Evolutionary conservation across 2,797 vertebrate genomes (phyloP), one percentile per base, ranked within the genome.

Genomic region (Gephyroberyx darwinii): DNA sequence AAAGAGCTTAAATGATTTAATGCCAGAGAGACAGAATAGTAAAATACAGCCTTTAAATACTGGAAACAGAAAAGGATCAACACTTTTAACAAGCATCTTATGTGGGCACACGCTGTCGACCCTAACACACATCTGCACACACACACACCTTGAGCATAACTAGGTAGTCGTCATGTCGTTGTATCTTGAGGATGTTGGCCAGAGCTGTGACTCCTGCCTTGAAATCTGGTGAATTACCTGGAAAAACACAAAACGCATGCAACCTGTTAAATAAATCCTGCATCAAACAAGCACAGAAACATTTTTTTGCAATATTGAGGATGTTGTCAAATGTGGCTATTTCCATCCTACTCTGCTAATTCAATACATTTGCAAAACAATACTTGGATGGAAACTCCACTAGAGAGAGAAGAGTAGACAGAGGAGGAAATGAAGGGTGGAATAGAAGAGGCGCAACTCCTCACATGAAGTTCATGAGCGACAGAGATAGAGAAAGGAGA

Each of bases 181-280:
- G 97, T 56, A 99, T 96, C 83, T 99, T 96, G 13, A 99, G 95
- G 59, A 98, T 95, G 86, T 97, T 98, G 13, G 96, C 93, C 78
- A 99, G 92, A 80, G 96, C 97, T 65, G 93, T 95, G 51, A 99
- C 96, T 5, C 98, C 98, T 35, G 97, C 96, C 92, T 99, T 99
- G 83, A 99, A 98, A 80, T 99, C 97, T 0, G 97, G 96, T 72
- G 96, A 98, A 82, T 93, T 94, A 75, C 95, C 98, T 99, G 74
- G 0, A 62, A 79, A 70, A 52, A 35, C 37, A 80, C 9, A 30
- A 67, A 12, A 35, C 13, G 20, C 17, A 54, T 0, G 14, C 30
- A 1, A 62, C 26, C n/a, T 8, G 2, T 20, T 12, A 26, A 9
- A 17, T 20, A 53, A 45, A 67, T 14, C 5, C 5, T 16, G 10